These are phyloP conservation scores for Equus przewalskii DNA, from an alignment of 2,113 vertebrate species.

Conservation along the genomic window DNA sequence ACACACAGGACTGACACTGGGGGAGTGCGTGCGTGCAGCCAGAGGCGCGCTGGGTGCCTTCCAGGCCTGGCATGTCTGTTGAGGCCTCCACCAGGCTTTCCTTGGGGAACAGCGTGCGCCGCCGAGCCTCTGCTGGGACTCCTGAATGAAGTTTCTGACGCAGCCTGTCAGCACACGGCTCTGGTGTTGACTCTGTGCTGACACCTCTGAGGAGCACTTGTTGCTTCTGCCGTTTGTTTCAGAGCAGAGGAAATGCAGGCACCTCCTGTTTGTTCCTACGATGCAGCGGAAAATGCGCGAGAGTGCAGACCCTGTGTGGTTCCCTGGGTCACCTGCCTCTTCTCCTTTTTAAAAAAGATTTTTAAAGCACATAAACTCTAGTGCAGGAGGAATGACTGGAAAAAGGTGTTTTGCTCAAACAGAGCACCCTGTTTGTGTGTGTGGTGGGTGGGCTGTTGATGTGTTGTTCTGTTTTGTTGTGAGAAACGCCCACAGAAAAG, in stretches of 20 bases:
- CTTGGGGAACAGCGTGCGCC: not conserved
- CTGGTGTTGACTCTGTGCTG: not conserved
- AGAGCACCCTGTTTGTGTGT: not conserved
- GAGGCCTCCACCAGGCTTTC: not conserved
- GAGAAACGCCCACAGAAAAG: not conserved
- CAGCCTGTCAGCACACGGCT: rapidly evolving
- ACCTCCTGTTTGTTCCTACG: not conserved
- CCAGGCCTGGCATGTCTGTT: too few relatives aligned
- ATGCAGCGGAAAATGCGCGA: not conserved
- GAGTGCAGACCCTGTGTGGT: not conserved
- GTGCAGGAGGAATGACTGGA: not conserved
- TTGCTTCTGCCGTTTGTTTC: not conserved
- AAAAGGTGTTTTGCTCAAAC: not conserved
- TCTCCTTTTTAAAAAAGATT: not conserved
- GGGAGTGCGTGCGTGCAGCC: too few relatives aligned
- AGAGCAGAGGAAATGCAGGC: not conserved
- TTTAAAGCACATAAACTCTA: not conserved
- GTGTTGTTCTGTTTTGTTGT: not conserved
- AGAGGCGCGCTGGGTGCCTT: too few relatives aligned
- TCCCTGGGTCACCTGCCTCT: not conserved
- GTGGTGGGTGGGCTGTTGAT: not conserved
- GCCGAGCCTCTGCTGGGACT: rapidly evolving
- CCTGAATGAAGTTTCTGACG: rapidly evolving
- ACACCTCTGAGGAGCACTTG: not conserved
- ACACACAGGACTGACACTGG: too few relatives aligned